A percentile compares a stretch with the other conserved stretches of the same genome.
These are phyloP conservation scores for Oceanodroma leucorhoa DNA, from an alignment of 2,797 vertebrate species.

Conservation along the genomic window DNA sequence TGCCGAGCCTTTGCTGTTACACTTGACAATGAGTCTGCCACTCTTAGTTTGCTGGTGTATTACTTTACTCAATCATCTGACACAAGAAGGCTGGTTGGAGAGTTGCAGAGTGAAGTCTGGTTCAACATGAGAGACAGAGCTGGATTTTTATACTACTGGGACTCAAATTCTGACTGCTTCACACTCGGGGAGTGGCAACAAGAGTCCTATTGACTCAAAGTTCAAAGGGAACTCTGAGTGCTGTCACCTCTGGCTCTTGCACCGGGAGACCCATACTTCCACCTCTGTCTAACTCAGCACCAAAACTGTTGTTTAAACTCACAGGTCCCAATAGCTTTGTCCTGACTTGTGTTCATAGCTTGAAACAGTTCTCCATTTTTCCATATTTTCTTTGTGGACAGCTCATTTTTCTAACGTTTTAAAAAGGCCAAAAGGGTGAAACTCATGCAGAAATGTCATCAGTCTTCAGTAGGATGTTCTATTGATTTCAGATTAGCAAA, in stretches of 20 bases:
- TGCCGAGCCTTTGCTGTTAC: background rate
- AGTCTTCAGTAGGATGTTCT: background rate
- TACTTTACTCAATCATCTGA: background rate
- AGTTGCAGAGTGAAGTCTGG: background rate
- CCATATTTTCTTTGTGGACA: background rate
- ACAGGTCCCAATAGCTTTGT: background rate
- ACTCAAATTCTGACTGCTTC: background rate
- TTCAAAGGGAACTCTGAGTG: background rate
- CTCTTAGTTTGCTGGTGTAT: background rate
- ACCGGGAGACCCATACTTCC: background rate
- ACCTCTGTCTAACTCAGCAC: background rate
- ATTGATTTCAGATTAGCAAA: constrained; percentile 30
- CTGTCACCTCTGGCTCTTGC: background rate
- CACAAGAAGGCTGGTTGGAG: background rate
- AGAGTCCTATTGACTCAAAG: background rate
- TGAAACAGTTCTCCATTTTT: background rate
- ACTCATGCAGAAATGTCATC: background rate
- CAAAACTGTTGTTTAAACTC: background rate
- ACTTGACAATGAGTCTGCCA: background rate
- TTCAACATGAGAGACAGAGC: background rate
- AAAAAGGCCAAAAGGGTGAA: background rate
- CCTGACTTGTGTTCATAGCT: background rate
- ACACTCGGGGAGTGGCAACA: background rate
- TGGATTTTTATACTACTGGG: background rate
- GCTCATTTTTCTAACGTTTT: background rate